Percentiles rank a stretch among this genome's conserved stretches.
Conservation (phyloP, 2,113 vertebrate species). For the Plestiodon gilberti region DNA sequence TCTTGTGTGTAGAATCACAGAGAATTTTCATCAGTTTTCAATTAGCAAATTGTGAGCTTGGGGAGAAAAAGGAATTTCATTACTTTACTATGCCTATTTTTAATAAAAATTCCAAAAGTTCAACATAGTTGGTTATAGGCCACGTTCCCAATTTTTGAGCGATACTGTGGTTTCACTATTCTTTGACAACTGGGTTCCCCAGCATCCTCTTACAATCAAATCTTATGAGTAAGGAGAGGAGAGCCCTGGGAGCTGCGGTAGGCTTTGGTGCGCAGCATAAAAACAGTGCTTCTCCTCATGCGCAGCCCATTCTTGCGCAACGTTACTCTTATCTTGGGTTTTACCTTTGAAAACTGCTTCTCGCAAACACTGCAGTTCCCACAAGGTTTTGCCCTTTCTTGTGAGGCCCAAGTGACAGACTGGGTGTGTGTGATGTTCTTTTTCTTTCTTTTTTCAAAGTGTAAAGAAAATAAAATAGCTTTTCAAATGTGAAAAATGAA, state of each 20-base stretch:
- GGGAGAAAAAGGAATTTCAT: neutral
- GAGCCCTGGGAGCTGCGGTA: neutral
- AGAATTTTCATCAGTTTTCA: neutral
- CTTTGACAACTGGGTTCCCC: neutral
- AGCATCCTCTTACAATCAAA: neutral
- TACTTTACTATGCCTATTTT: neutral
- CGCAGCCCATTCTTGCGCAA: neutral
- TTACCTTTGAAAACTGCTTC: neutral
- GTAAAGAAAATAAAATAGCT: neutral
- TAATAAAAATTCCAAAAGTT: neutral
- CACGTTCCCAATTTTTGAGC: neutral
- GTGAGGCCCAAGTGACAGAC: neutral
- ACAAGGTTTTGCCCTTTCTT: neutral
- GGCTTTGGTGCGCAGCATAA: neutral
- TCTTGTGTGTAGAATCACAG: neutral
- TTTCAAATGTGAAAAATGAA: too few relatives aligned
- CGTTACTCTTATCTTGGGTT: neutral
- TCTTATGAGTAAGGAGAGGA: neutral
- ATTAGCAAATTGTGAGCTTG: neutral
- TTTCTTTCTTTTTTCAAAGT: neutral
- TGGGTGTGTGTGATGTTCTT: neutral
- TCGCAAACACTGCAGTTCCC: neutral
- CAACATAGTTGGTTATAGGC: neutral
- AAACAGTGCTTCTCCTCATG: neutral
- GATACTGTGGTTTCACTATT: neutral